A percentile compares a stretch with the other conserved stretches of the same genome.
These are phyloP conservation scores for Sebastes dallii DNA, from an alignment of 2,797 vertebrate genomes.

Conservation along the genomic window DNA sequence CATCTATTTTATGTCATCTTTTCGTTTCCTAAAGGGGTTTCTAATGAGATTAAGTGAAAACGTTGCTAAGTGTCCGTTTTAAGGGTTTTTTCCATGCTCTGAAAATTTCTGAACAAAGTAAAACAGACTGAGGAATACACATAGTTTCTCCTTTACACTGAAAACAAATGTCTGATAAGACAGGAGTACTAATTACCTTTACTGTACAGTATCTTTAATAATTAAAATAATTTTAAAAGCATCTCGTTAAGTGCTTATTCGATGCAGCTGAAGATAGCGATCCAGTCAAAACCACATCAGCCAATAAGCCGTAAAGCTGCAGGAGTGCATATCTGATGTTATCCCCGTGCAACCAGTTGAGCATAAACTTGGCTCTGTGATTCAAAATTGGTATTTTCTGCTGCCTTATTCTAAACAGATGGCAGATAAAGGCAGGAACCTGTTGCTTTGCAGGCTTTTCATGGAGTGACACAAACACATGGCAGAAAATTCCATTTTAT, in stretches of 20 bases:
- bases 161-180: slow-evolving; percentile 7
- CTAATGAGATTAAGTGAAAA: background rate
- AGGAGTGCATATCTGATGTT: slow-evolving; percentile 61
- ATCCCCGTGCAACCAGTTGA: slow-evolving; percentile 63
- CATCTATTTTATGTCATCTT: background rate
- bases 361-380: slow-evolving; percentile 69
- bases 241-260: slow-evolving; percentile 40
- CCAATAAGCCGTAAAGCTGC: slow-evolving; percentile 56
- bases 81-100: background rate
- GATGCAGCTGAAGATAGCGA: slow-evolving; percentile 46
- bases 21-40: background rate
- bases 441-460: slow-evolving; percentile 42
- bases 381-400: slow-evolving; percentile 71
- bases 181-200: background rate
- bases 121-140: background rate
- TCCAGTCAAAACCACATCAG: slow-evolving; percentile 50
- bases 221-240: slow-evolving; percentile 13
- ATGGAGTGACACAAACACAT: background rate
- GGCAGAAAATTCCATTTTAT: background rate
- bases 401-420: slow-evolving; percentile 70
- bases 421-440: slow-evolving; percentile 60
- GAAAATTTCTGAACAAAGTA: background rate
- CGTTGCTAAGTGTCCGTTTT: background rate
- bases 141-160: background rate
- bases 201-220: background rate